Evolutionary conservation across 1,140 invertebrate species (phyloP).

Genomic region (Lanistes nyassanus): DNA sequence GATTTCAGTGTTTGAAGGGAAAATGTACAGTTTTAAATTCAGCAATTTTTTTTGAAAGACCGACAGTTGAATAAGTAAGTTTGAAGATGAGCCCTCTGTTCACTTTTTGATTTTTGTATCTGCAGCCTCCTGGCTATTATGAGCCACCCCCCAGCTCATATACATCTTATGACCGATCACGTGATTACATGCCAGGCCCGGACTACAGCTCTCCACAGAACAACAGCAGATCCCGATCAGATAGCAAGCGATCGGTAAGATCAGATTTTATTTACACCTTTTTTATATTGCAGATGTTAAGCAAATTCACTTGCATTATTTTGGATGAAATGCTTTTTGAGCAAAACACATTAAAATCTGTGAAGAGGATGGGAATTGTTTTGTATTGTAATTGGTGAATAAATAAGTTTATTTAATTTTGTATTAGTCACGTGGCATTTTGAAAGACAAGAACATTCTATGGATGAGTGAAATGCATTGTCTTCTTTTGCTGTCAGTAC

Average conservation of each 20-base stretch:
- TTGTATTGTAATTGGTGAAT: no score
- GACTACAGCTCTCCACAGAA: slow-evolving; percentile 39
- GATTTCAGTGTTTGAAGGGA: not conserved
- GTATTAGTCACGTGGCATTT: no score
- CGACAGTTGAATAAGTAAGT: no score
- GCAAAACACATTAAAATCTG: no score
- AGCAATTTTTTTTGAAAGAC: no score
- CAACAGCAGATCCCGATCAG: slow-evolving; percentile 16
- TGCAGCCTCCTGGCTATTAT: slow-evolving; percentile 72
- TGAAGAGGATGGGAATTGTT: no score
- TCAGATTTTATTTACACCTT: not conserved
- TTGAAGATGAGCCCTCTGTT: not conserved
- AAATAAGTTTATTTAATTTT: no score
- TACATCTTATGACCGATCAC: slow-evolving; percentile 80
- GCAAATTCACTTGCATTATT: no score
- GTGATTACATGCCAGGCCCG: slow-evolving; percentile 67
- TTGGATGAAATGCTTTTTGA: not conserved
- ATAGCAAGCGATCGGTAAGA: slow-evolving; percentile 22
- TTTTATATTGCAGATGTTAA: no score
- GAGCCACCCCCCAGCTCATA: slow-evolving; percentile 77
- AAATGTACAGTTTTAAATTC: not conserved
- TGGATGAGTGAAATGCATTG: no score
- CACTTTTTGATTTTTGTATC: not conserved
- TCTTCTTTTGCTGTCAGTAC: slow-evolving; percentile 72
- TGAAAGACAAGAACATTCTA: no score